Evolutionary conservation across 92 coral and sea anemone species (phyloP).

Genomic region (Phenganax subtilis): DNA sequence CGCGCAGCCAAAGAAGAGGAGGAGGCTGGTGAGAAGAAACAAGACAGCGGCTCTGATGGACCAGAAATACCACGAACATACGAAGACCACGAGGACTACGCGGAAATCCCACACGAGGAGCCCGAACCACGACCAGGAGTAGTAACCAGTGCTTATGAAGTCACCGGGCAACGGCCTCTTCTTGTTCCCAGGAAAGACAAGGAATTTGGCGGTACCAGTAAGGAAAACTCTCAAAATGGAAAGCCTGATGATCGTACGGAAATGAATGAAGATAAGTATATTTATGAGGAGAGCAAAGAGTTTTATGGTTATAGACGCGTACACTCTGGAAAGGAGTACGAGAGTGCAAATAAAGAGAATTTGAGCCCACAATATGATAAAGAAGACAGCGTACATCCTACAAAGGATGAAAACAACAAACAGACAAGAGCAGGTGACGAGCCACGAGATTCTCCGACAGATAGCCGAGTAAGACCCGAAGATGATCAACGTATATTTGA

Average conservation of each 20-base stretch:
- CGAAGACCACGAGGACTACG: neutral
- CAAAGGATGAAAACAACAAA: neutral
- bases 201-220: neutral
- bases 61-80: conserved; percentile 2
- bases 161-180: conserved; percentile 1
- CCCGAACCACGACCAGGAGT: neutral
- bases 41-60: conserved; percentile 13
- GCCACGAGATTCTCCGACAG: neutral
- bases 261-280: neutral
- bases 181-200: conserved; percentile 13
- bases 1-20: conserved; percentile 26
- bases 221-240: neutral
- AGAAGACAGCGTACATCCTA: neutral
- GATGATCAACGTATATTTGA: neutral
- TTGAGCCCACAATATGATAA: neutral
- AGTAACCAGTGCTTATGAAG: neutral
- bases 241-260: neutral
- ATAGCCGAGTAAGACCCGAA: conserved; percentile 11
- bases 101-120: neutral
- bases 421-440: neutral
- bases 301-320: conserved; percentile 9
- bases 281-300: conserved; percentile 8
- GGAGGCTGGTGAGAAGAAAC: neutral
- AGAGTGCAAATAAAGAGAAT: neutral
- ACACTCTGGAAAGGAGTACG: neutral